Conservation (phyloP, 2,113 vertebrate species). For the Struthidea cinerea region DNA sequence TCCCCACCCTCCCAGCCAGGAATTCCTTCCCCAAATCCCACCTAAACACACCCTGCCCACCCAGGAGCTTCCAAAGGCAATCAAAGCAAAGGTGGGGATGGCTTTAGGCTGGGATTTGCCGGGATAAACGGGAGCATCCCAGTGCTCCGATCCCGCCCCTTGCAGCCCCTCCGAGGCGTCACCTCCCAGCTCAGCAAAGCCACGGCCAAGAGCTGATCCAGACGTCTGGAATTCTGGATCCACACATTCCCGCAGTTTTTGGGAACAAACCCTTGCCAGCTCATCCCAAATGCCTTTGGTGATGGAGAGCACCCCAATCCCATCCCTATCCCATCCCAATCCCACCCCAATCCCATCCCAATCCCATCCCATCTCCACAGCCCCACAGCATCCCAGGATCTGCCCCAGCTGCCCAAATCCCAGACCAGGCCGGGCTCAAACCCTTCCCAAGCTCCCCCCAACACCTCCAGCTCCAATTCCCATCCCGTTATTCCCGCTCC, state of each 20-base stretch:
- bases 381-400: neutral
- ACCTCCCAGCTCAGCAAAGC: neutral
- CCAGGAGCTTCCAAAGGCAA: neutral
- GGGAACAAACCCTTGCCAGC: neutral
- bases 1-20: fast-evolving
- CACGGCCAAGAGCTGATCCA: neutral
- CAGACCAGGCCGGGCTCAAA: neutral
- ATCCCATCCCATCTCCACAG: neutral
- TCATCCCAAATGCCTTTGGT: neutral
- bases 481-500: neutral
- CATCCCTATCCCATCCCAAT: neutral
- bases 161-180: neutral
- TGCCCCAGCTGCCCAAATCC: neutral
- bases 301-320: neutral
- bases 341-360: neutral
- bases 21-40: neutral
- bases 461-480: neutral
- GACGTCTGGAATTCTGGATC: neutral
- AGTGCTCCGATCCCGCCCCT: neutral
- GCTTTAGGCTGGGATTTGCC: neutral
- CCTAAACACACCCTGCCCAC: neutral
- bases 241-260: neutral
- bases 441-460: neutral
- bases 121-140: neutral
- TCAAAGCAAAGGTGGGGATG: fast-evolving